Evolutionary conservation across 2,888 invertebrate species (phyloP).

Genomic region (Pomacea canaliculata): DNA sequence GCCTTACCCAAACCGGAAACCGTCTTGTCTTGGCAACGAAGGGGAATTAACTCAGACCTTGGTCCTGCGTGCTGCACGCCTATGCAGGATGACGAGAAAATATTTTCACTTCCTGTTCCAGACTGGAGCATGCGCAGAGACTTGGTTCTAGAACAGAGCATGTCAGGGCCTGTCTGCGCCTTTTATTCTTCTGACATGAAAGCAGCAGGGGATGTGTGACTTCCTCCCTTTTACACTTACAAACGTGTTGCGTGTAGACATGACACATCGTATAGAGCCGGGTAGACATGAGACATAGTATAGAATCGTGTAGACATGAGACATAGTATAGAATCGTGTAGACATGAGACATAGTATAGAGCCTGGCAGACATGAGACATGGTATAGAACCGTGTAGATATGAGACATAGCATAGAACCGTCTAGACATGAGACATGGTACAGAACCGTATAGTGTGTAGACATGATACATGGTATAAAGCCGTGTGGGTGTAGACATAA

Average conservation of each 20-base stretch:
- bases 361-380: conserved; percentile 1
- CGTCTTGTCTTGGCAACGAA: no score
- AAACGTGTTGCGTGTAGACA: not conserved
- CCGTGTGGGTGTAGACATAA: not conserved
- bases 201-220: no score
- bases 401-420: conserved; percentile 4
- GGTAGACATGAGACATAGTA: not conserved
- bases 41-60: no score
- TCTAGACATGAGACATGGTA: not conserved
- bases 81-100: no score
- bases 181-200: no score
- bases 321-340: not conserved
- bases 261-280: not conserved
- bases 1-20: no score
- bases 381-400: not conserved
- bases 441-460: not conserved
- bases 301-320: not conserved
- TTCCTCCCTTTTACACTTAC: no score
- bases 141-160: no score
- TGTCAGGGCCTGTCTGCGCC: no score
- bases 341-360: conserved; percentile 4
- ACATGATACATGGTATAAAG: not conserved
- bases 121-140: no score
- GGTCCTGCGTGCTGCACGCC: no score
- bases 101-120: no score